Base-by-base conservation (phyloP, 2,888 invertebrate genomes). In the Protonemura montana region DNA sequence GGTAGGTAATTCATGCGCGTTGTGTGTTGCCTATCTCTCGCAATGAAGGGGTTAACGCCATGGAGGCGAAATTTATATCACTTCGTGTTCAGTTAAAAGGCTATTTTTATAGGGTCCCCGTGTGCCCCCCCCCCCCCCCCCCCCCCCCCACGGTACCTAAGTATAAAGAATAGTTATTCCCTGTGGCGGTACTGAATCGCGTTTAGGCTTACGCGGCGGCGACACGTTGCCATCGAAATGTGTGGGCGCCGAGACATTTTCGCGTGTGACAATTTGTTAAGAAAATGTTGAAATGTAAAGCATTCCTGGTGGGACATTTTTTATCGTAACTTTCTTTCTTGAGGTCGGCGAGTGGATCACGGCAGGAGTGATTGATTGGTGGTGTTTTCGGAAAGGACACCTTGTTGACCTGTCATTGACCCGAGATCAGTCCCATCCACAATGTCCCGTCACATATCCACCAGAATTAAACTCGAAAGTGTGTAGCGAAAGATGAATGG, bases 21-120 rank as follows among this genome's bases (percentile, higher is more conserved):
- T 42, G 26, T 59, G 59, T 59, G 84, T 28, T 59, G 84, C 59
- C 76, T 76, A 84, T 76, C 84, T 84, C 28, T 26, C 29, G 81
- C 26, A 81, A 81, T 81, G n/a, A 76, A 76, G 76, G 84, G 84
- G 59, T 84, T 76, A 76, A 84, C n/a, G 84, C 28, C 76, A 21
- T 28, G 16, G 27, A 28, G 84, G 84, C 26, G 28, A 28, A 84
- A 84, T 84, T 84, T 84, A 84, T 84, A 28, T 76, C 76, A 59
- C 26, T 84, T 84, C 84, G 84, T 76, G 84, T 84, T 42, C 82
- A 42, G 82, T 83, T 83, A 41, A 83, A 83, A 83, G 82, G 41
- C 35, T 83, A 83, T 83, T 83, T 83, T 83, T 83, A 83, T 83
- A 42, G 82, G 42, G 35, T n/a, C n/a, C n/a, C n/a, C n/a, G n/a